Evolutionary conservation across 2,113 vertebrate species (phyloP).

Genomic region (Gallinago media): DNA sequence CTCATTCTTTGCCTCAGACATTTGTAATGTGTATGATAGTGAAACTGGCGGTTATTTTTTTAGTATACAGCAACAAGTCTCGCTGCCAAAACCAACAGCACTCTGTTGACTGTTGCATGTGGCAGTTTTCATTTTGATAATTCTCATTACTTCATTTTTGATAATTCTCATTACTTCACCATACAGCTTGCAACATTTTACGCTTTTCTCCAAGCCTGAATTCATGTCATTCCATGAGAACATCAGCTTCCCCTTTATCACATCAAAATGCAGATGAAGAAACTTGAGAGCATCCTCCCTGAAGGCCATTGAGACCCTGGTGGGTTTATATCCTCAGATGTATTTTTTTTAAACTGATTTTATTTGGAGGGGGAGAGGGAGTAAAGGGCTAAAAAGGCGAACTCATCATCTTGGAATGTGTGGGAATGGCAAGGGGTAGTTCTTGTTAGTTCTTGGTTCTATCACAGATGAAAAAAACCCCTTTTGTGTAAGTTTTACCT

Average conservation of each 20-base stretch:
- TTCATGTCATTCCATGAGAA: background rate
- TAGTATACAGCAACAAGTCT: background rate
- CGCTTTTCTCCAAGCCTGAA: background rate
- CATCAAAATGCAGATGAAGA: background rate
- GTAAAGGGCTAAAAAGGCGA: background rate
- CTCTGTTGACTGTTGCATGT: background rate
- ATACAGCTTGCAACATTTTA: background rate
- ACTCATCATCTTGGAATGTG: background rate
- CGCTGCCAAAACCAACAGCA: background rate
- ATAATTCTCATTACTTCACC: too few relatives aligned
- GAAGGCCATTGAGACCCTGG: rapidly evolving
- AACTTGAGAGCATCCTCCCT: background rate
- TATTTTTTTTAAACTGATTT: background rate
- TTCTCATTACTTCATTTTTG: background rate
- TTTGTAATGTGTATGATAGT: background rate
- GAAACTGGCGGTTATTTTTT: background rate
- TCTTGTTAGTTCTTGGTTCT: background rate
- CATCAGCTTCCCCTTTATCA: background rate
- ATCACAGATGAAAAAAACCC: background rate
- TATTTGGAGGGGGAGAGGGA: background rate
- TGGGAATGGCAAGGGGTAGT: background rate
- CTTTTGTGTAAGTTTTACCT: background rate
- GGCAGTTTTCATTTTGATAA: background rate
- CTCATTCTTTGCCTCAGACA: background rate
- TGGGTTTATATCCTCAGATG: background rate